phyloP scores from a whole-genome alignment of 2,797 vertebrate genomes.

The Danio jaintianensis region DNA sequence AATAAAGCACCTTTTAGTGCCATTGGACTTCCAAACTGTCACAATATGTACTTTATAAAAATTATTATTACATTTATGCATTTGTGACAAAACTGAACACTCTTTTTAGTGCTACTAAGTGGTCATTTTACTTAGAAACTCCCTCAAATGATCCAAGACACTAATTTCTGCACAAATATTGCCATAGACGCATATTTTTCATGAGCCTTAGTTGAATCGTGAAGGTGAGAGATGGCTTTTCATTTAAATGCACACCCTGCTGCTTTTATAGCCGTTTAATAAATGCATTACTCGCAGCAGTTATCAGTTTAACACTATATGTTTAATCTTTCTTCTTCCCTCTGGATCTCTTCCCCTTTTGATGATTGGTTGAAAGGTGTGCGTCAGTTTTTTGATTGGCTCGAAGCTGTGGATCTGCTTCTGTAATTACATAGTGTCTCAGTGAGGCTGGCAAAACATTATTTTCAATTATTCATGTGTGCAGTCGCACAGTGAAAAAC shows the following conservation, averaged over 20 bases:
- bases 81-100: too few relatives aligned
- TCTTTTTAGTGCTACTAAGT: too few relatives aligned
- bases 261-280: neutral
- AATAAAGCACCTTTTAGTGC: too few relatives aligned
- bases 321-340: constrained; percentile 8
- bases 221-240: neutral
- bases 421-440: constrained; percentile 53
- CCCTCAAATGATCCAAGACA: too few relatives aligned
- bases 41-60: too few relatives aligned
- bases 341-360: neutral
- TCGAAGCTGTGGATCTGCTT: constrained; percentile 40
- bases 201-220: neutral
- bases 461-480: constrained; percentile 58
- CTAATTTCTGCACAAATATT: neutral
- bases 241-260: neutral
- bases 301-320: constrained; percentile 2
- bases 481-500: constrained; percentile 42
- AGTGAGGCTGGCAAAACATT: constrained; percentile 44
- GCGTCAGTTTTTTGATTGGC: constrained; percentile 25
- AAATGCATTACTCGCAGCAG: constrained; percentile 4
- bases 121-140: too few relatives aligned
- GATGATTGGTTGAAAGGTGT: constrained; percentile 19
- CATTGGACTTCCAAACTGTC: too few relatives aligned
- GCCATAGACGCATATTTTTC: too few relatives aligned
- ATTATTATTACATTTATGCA: too few relatives aligned